phyloP scores from a whole-genome alignment of 2,113 vertebrate genomes.

The Hippocampus zosterae region DNA sequence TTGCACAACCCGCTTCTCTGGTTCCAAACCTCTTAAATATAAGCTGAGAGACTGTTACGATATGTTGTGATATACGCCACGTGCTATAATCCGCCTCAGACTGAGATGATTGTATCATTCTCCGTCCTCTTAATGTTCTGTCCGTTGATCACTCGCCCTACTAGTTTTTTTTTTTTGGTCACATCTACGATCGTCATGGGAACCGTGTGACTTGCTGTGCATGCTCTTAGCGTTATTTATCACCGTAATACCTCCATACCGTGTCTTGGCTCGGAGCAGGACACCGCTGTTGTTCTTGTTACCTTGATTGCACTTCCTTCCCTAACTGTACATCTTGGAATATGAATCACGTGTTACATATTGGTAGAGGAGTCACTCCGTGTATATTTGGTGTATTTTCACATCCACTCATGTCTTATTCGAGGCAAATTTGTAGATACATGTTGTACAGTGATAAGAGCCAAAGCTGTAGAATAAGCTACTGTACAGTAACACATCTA shows the following conservation, averaged over 20 bases:
- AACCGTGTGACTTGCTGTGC: conserved; percentile 42
- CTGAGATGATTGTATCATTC: conserved; percentile 18
- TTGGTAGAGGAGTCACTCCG: conserved; percentile 13
- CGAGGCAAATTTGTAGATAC: conserved; percentile 2
- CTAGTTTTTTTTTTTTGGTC: background rate
- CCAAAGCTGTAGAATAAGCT: conserved; percentile 31
- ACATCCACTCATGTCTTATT: conserved; percentile 12
- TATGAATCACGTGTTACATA: conserved; percentile 5
- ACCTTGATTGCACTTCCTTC: conserved; percentile 37
- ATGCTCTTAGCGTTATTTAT: conserved; percentile 59
- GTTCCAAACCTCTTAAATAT: conserved; percentile 38
- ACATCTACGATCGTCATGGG: conserved; percentile 24
- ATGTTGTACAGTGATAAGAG: conserved; percentile 24
- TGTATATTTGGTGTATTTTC: conserved; percentile 27
- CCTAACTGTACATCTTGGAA: background rate
- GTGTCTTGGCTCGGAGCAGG: conserved; percentile 44
- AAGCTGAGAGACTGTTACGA: conserved; percentile 52
- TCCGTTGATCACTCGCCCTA: conserved; percentile 13
- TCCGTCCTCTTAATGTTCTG: conserved; percentile 23
- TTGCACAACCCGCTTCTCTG: conserved; percentile 45
- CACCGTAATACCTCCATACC: conserved; percentile 50
- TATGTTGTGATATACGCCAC: conserved; percentile 12
- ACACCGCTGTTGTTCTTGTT: conserved; percentile 34
- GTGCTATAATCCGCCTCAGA: conserved; percentile 20
- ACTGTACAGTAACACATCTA: background rate